phyloP scores from a whole-genome alignment of 1,140 invertebrate species.

The Rhopalosiphum padi region DNA sequence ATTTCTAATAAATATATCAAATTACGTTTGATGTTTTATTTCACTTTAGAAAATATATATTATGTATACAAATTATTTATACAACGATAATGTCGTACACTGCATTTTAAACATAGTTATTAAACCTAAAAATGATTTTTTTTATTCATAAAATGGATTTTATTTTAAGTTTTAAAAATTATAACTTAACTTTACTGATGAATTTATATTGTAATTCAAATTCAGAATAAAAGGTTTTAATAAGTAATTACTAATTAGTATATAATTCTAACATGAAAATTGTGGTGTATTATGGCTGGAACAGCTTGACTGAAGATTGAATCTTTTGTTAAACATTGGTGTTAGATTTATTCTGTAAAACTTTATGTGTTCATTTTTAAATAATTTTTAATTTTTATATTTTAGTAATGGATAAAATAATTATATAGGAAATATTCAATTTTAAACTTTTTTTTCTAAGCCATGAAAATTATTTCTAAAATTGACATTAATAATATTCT shows the following conservation, averaged over 20 bases:
- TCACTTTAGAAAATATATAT: too few relatives aligned
- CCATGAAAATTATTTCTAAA: background rate
- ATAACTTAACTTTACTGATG: background rate
- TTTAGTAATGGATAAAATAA: background rate
- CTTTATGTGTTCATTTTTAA: background rate
- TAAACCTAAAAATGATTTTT: background rate
- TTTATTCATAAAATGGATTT: background rate
- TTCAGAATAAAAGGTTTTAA: too few relatives aligned
- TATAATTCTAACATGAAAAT: background rate
- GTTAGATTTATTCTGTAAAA: background rate
- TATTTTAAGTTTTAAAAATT: background rate
- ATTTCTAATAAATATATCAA: background rate
- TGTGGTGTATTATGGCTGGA: background rate
- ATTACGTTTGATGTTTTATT: background rate
- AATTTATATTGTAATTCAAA: background rate
- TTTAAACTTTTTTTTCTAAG: background rate
- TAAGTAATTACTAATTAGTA: background rate
- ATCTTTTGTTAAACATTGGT: background rate
- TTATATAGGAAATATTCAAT: background rate
- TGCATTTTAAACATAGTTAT: too few relatives aligned
- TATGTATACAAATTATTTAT: too few relatives aligned
- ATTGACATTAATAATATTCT: background rate
- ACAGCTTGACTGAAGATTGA: background rate
- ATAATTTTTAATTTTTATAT: background rate
- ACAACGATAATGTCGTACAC: too few relatives aligned